Base-by-base conservation (phyloP, 2,797 vertebrate species). In the Phyllotis vaccarum region DNA sequence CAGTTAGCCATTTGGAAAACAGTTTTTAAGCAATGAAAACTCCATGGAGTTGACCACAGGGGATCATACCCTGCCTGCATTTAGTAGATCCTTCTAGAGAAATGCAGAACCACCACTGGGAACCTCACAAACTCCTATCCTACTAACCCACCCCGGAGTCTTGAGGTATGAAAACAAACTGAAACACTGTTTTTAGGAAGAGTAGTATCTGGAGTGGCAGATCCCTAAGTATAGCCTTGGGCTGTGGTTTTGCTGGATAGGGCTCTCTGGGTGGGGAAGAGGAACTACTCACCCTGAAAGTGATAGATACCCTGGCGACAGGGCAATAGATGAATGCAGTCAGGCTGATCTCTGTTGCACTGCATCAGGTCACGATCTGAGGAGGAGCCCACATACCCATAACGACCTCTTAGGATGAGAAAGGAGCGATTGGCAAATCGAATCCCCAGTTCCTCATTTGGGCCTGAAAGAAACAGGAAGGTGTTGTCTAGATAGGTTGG, bases 221-320 rank as follows among this genome's bases (percentile, higher is more conserved):
- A 7, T 49, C 13, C 34, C 34, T 40, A 68, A 17, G 11, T 75
- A 56, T 76, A 81, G 56, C 66, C 12, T 54, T 40, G 82, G 75
- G 43, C 27, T 22, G 21, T 60, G 49, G 4, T 13, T 17, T 52
- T 13, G 17, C 17, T 19, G n/a, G 68, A 37, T 37, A 8, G 2
- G 27, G 56, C 86, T 62, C 29, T n/a, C 74, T 40, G 49, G 58
- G 5, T 13, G 1, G 43, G 72, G 62, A 40, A 34, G 68, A 83
- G 93, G 60, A 78, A 43, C 40, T n/a, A 70, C 96, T 97, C 95
- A 98, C 98, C 97, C 82, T 97, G 98, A 70, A 98, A 97, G 80
- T 98, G 98, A 89, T 98, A 98, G 89, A 98, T 91, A 74, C 98
- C 97, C 17, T 95, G 97, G 40, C 27, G 91, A 70, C 98, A 98